phyloP scores from a whole-genome alignment of 2,113 vertebrate species.

The Terrapene triunguis region DNA sequence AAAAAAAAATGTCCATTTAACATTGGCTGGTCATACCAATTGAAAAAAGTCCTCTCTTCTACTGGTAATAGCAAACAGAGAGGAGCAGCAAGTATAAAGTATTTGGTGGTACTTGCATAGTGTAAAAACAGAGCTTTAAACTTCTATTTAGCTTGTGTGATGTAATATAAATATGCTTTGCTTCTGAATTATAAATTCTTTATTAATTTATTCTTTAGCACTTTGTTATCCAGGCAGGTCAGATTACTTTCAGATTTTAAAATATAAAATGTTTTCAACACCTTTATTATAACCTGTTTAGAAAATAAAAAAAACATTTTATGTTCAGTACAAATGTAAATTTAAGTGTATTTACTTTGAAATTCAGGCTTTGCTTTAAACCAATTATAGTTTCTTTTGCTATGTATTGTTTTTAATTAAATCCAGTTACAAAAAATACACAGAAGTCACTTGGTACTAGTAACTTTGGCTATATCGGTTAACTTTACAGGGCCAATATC shows the following conservation, averaged over 20 bases:
- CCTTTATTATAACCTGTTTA: slow-evolving; percentile 52
- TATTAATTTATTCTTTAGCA: not conserved
- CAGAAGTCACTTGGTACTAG: not conserved
- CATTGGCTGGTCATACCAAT: not conserved
- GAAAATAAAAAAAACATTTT: not conserved
- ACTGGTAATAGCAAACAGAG: not conserved
- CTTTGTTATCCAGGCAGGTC: too few relatives aligned
- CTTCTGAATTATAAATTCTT: not conserved
- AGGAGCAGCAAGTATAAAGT: not conserved
- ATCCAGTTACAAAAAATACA: not conserved
- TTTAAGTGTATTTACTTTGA: slow-evolving; percentile 27
- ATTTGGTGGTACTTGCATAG: accelerated
- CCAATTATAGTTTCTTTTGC: not conserved
- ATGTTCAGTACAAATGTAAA: slow-evolving; percentile 40
- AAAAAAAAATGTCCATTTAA: not conserved
- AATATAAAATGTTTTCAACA: not conserved
- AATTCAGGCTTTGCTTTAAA: not conserved
- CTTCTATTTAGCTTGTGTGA: not conserved
- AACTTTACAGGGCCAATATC: not conserved
- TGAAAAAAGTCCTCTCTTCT: not conserved
- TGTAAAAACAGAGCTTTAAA: not conserved
- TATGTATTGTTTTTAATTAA: not conserved
- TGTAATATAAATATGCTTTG: not conserved
- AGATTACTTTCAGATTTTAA: not conserved
- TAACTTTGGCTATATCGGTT: not conserved